Conservation (phyloP, 2,888 invertebrate genomes). For the Callimorpha dominula region DNA sequence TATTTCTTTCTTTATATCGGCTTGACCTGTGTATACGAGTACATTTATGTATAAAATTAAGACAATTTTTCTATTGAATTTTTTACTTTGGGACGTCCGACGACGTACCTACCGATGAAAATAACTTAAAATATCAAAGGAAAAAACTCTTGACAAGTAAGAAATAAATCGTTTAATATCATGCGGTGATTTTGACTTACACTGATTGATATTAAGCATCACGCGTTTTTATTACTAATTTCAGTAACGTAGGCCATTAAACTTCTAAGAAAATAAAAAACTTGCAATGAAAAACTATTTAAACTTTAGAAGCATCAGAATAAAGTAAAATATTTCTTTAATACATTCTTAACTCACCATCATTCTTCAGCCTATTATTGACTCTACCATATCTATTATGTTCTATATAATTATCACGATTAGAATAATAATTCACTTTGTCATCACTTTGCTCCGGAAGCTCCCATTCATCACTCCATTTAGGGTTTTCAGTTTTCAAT, state of each 20-base stretch:
- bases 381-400: constrained; percentile 31
- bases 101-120: too few species aligned
- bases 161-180: too few species aligned
- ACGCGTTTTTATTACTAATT: background rate
- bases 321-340: background rate
- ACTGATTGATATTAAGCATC: too few species aligned
- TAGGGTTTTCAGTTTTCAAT: constrained; percentile 56
- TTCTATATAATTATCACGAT: constrained; percentile 35
- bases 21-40: too few species aligned
- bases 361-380: constrained; percentile 42
- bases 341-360: constrained; percentile 51
- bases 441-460: constrained; percentile 43
- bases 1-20: too few species aligned
- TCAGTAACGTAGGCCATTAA: background rate
- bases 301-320: too few species aligned
- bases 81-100: too few species aligned
- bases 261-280: background rate
- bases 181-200: too few species aligned
- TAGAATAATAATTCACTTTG: constrained; percentile 32
- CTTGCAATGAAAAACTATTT: background rate
- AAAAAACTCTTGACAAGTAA: too few species aligned
- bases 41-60: too few species aligned
- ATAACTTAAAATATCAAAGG: too few species aligned
- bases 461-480: constrained; percentile 48
- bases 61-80: too few species aligned